Percentiles rank a stretch among this genome's conserved stretches.
phyloP scores from a whole-genome alignment of 2,888 invertebrate species.

The Parthenolecanium corni region DNA sequence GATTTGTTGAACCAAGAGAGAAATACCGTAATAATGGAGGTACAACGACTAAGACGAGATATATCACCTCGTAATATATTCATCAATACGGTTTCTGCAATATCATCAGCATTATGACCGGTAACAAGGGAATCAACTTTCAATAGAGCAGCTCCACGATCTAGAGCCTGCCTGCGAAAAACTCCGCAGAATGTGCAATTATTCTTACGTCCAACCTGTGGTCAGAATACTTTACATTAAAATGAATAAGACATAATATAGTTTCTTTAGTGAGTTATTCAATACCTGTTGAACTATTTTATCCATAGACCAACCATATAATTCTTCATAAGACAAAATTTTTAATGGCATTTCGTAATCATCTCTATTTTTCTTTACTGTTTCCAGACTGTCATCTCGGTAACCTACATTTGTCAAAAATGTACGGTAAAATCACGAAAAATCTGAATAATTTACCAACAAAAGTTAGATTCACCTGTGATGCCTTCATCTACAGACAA shows the following conservation, averaged over 20 bases:
- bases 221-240: constrained; percentile 30
- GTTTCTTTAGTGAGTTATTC: too few species aligned
- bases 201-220: constrained; percentile 68
- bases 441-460: neutral
- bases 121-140: constrained; percentile 90
- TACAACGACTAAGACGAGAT: constrained; percentile 82
- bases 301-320: constrained; percentile 99
- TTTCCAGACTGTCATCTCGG: constrained; percentile 90
- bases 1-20: constrained; percentile 26
- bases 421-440: neutral
- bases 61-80: constrained; percentile 94
- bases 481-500: constrained; percentile 98
- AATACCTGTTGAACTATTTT: constrained; percentile 75
- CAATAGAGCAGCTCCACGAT: constrained; percentile 80
- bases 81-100: constrained; percentile 97
- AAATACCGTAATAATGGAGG: constrained; percentile 73
- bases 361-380: constrained; percentile 85
- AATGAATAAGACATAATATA: neutral
- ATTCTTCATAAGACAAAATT: constrained; percentile 89
- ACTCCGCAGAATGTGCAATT: constrained; percentile 96
- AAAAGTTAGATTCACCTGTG: constrained; percentile 46
- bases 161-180: constrained; percentile 89
- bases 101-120: constrained; percentile 94
- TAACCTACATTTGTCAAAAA: constrained; percentile 46
- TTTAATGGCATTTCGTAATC: constrained; percentile 89